These are phyloP conservation scores for Euura lappo DNA, from an alignment of 1,140 invertebrate species.

Conservation along the genomic window DNA sequence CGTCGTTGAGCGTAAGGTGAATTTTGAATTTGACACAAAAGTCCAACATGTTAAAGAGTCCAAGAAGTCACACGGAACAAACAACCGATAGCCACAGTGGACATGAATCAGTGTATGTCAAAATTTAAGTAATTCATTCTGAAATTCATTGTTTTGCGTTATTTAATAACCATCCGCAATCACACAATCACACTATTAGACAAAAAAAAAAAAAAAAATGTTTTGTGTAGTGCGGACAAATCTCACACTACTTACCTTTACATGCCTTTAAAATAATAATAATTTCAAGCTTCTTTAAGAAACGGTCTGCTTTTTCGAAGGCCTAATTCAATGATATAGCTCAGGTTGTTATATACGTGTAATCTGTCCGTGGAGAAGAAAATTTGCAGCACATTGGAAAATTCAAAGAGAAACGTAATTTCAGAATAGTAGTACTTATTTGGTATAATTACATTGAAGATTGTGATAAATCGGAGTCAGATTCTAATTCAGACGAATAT, in stretches of 20 bases:
- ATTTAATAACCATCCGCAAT: constrained; percentile 2
- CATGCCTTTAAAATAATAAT: constrained; percentile 3
- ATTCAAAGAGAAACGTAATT: not conserved
- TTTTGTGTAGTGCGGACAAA: constrained; percentile 5
- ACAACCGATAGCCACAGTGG: constrained; percentile 9
- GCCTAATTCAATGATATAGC: not conserved
- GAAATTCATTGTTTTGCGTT: constrained; percentile 1
- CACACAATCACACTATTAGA: not conserved
- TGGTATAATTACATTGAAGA: too few species aligned
- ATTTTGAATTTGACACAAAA: constrained; percentile 10
- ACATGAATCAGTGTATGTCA: constrained; percentile 9
- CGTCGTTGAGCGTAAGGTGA: not conserved
- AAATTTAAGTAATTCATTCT: constrained; percentile 9
- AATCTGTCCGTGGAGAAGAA: too few species aligned
- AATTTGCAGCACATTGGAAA: not conserved
- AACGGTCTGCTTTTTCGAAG: not conserved
- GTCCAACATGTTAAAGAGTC: not conserved
- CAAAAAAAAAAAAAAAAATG: not conserved
- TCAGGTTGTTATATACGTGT: not conserved
- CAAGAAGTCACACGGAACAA: not conserved
- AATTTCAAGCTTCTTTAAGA: constrained; percentile 5
- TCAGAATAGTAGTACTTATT: not conserved
- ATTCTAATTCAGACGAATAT: too few species aligned
- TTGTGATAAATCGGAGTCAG: too few species aligned
- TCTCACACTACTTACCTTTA: constrained; percentile 6